A percentile compares a stretch with the other conserved stretches of the same genome.
Evolutionary conservation across 2,113 vertebrate species (phyloP).

Genomic region (Syngnathus typhle): DNA sequence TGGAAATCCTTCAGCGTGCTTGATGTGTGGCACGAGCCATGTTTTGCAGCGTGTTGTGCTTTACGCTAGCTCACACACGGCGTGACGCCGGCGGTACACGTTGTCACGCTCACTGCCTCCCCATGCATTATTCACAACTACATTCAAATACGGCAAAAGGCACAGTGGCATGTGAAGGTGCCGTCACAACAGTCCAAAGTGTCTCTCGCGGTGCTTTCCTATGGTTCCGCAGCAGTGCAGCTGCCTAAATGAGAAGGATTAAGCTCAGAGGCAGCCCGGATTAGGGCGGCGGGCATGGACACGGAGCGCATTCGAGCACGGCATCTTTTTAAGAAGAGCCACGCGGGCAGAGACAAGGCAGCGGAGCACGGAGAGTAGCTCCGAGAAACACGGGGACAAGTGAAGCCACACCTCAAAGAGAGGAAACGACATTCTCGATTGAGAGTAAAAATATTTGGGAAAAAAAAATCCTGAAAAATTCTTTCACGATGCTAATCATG

Average conservation of each 20-base stretch:
- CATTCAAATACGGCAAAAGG: constrained; percentile 52
- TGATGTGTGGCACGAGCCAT: constrained; percentile 1
- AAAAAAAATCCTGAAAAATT: not conserved
- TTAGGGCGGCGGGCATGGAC: constrained; percentile 63
- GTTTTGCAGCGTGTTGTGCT: constrained; percentile 27
- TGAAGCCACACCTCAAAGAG: constrained; percentile 6
- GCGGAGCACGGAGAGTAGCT: constrained; percentile 59
- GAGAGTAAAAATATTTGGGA: not conserved
- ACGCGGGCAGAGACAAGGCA: constrained; percentile 49
- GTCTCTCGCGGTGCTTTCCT: constrained; percentile 49
- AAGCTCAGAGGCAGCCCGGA: constrained; percentile 68
- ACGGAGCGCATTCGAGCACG: constrained; percentile 64
- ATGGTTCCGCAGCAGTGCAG: constrained; percentile 57
- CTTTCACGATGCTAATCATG: too few species aligned
- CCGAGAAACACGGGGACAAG: constrained; percentile 63
- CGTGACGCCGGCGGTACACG: constrained; percentile 36
- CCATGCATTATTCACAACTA: constrained; percentile 65
- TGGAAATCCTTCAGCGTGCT: not conserved
- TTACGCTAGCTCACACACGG: constrained; percentile 19
- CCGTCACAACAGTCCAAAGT: constrained; percentile 54
- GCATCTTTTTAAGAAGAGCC: constrained; percentile 58
- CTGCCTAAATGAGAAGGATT: constrained; percentile 71
- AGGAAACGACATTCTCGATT: not conserved
- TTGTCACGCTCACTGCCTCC: constrained; percentile 27
- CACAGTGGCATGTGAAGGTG: constrained; percentile 46